Percentiles rank a stretch among this genome's conserved stretches.
Evolutionary conservation across 2,113 vertebrate species (phyloP).

Genomic region (Lophochroa leadbeateri): DNA sequence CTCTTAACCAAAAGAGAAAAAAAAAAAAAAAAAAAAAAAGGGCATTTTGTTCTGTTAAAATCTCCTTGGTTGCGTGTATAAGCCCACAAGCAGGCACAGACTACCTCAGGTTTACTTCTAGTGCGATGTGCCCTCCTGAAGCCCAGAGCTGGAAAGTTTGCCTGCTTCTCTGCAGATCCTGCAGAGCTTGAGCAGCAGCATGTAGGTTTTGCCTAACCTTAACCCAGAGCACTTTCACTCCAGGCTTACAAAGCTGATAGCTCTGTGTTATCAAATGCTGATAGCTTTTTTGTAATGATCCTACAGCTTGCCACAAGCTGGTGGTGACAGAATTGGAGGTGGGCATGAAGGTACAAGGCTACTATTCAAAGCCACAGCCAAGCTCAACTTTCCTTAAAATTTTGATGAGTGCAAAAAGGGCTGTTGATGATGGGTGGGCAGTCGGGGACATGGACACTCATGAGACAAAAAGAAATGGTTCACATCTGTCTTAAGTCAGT

Average conservation of each 20-base stretch:
- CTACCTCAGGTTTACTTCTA: background rate
- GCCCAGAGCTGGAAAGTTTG: background rate
- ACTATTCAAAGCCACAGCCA: background rate
- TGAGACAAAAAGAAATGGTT: background rate
- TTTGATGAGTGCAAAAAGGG: background rate
- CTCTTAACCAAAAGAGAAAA: background rate
- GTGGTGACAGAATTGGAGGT: accelerated
- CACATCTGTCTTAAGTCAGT: background rate
- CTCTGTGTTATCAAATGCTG: background rate
- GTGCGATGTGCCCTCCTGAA: accelerated
- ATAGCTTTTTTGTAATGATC: background rate
- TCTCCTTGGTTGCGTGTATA: accelerated
- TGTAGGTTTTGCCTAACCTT: accelerated
- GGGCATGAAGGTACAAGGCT: background rate
- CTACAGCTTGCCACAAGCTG: background rate
- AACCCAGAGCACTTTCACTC: background rate
- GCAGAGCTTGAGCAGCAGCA: background rate
- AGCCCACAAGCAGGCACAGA: background rate
- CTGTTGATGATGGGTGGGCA: background rate
- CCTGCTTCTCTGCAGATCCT: background rate
- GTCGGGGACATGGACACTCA: background rate
- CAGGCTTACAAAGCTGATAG: background rate
- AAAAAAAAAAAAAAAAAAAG: background rate
- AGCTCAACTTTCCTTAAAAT: background rate
- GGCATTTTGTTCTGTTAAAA: background rate